Evolutionary conservation across 2,888 invertebrate species (phyloP), one percentile per base, ranked within the genome.

Genomic region (Agapetus fuscipes): DNA sequence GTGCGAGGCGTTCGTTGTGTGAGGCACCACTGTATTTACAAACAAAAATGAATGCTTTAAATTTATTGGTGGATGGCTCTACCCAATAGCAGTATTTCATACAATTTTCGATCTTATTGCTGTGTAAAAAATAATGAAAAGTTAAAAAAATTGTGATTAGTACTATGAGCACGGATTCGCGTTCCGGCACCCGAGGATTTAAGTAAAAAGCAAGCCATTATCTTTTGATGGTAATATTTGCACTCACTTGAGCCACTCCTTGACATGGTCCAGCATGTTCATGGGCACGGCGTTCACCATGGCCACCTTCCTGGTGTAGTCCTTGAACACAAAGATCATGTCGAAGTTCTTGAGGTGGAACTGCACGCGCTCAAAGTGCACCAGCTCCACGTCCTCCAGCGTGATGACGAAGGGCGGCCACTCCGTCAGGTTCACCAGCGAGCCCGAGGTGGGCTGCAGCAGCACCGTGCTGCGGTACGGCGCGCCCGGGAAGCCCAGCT

Each of bases 371-470:
- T 99, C 98, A 64, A 99, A 99, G 62, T 99, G 97, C 1, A 99
- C 94, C 51, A 98, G 62, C 60, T 99, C 97, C 0, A 96, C 89
- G 58, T 97, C 96, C 61, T 97, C 97, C 14, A 99, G 70, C 0
- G 97, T 90, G 43, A 97, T 91, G 11, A 99, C 97, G 67, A 98
- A 96, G 49, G 98, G 96, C 13, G 98, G 98, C 96, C 97, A 97
- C 68, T 98, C 97, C 0, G 94, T 93, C 2, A 98, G 77, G 65
- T 90, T 94, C 3, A 98, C 96, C 40, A 98, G 75, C 51, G 95
- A 95, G n/a, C 94, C 91, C 2, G 93, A 94, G 0, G 98, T 98
- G 0, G 98, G 98, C 58, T 97, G 96, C 2, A 99, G 72, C 6
- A 94, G 76, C 1, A 95, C 96, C 6, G 96, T 96, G 53, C 90